A percentile compares a stretch with the other conserved stretches of the same genome.
Evolutionary conservation across 1,140 invertebrate genomes (phyloP).

Genomic region (Heliconius hermathena): DNA sequence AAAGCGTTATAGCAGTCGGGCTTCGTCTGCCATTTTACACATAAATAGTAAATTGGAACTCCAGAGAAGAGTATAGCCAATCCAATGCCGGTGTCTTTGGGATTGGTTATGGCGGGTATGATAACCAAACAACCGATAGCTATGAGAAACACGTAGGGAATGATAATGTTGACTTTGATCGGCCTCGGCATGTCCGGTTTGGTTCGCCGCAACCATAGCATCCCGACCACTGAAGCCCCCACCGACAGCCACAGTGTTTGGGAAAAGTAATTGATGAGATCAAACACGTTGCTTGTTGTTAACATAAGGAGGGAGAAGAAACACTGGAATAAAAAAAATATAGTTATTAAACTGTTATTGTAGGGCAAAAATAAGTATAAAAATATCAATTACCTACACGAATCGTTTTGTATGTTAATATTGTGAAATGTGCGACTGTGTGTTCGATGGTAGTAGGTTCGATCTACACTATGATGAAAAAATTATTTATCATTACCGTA

Average conservation of each 20-base stretch:
- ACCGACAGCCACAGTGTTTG: constrained; percentile 91
- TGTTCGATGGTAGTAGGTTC: too few species aligned
- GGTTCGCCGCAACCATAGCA: constrained; percentile 89
- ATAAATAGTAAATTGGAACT: constrained; percentile 94
- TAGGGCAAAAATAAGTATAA: too few species aligned
- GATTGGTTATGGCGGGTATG: constrained; percentile 89
- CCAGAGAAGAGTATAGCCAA: constrained; percentile 92
- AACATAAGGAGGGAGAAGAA: constrained; percentile 88
- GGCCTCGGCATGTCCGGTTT: constrained; percentile 90
- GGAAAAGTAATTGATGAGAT: constrained; percentile 90
- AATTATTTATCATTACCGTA: too few species aligned
- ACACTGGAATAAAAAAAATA: constrained; percentile 83
- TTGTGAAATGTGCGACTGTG: too few species aligned
- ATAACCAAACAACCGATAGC: constrained; percentile 92
- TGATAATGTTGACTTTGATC: constrained; percentile 89
- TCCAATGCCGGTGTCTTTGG: constrained; percentile 92
- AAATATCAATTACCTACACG: too few species aligned
- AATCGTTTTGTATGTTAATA: too few species aligned
- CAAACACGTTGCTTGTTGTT: constrained; percentile 86
- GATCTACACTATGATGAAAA: too few species aligned
- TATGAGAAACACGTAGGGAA: constrained; percentile 92
- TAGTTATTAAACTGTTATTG: neutral
- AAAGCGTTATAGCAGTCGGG: constrained; percentile 70
- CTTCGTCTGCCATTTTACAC: constrained; percentile 93
- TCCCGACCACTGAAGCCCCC: constrained; percentile 88